Evolutionary conservation across 2,797 vertebrate genomes (phyloP).

Genomic region (Chaetophractus vellerosus): DNA sequence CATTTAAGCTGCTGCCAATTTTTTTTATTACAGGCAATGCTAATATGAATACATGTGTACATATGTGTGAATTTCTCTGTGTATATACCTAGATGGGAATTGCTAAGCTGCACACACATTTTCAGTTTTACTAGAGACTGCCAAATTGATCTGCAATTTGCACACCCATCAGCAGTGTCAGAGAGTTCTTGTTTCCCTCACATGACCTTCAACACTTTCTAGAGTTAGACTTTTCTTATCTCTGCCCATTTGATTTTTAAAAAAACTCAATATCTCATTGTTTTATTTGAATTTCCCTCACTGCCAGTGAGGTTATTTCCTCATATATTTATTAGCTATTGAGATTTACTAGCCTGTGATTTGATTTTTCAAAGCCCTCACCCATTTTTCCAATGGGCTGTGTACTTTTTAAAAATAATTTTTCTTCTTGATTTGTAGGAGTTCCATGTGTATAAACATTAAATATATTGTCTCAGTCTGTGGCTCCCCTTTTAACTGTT

Average conservation of each 20-base stretch:
- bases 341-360: slow-evolving; percentile 64
- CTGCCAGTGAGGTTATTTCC: slow-evolving; percentile 56
- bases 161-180: slow-evolving; percentile 6
- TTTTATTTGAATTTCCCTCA: slow-evolving; percentile 77
- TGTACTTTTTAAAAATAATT: neutral
- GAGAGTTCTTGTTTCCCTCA: slow-evolving; percentile 46
- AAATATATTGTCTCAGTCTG: slow-evolving; percentile 30
- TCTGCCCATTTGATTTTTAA: slow-evolving; percentile 52
- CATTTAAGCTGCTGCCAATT: slow-evolving; percentile 71
- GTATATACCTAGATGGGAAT: slow-evolving; percentile 31
- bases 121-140: slow-evolving; percentile 58
- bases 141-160: slow-evolving; percentile 68
- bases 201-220: slow-evolving; percentile 53
- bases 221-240: slow-evolving; percentile 67
- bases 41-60: slow-evolving; percentile 19
- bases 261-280: slow-evolving; percentile 40
- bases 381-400: slow-evolving; percentile 60
- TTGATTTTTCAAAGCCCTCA: slow-evolving; percentile 39
- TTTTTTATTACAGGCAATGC: slow-evolving; percentile 51
- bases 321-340: slow-evolving; percentile 63
- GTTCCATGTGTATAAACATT: neutral
- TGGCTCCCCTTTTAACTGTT: slow-evolving; percentile 53
- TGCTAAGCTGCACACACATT: slow-evolving; percentile 64
- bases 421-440: slow-evolving; percentile 43
- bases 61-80: slow-evolving; percentile 66